Evolutionary conservation across 2,888 invertebrate species (phyloP), one percentile per base, ranked within the genome.

Genomic region (Drosophila paucipuncta): DNA sequence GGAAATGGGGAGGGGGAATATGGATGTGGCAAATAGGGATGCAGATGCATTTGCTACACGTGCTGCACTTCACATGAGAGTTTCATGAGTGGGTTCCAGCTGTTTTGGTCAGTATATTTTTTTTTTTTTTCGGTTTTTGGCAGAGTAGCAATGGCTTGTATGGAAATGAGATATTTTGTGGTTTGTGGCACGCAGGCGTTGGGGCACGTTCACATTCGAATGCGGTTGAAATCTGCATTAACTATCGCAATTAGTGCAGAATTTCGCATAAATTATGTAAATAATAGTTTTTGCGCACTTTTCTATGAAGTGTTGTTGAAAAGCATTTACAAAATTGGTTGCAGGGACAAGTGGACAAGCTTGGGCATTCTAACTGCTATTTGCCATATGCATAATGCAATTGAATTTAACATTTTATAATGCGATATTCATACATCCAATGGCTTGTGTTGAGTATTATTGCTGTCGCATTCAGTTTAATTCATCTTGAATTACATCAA

Each of bases 221-320:
- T 91, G 90, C 72, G 87, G 89, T 87, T 76, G 76, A 89, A 91
- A 91, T 87, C 87, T 87, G 87, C 90, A 87, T 87, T 91, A 87
- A 91, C 91, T 91, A 89, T 89, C 82, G 91, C 87, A 87, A 87
- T 87, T 87, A 87, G 87, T 89, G 74, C 88, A 75, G 76, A 89
- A 91, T 87, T 87, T 74, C 73, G 78, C 75, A 87, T 87, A 87
- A 87, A 87, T 91, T 91, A 91, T 87, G 90, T 84, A 91, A 87
- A 91, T 91, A 87, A 91, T 91, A 78, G 85, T 86, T 85, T 82
- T 88, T 73, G 78, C 58, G 79, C 78, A 73, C 64, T 74, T 86
- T 82, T 80, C 85, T 78, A 91, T 87, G 87, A 78, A 77, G 82
- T 73, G 72, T 66, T 71, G 68, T 85, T 67, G 71, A 68, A 82